phyloP scores from a whole-genome alignment of 1,140 invertebrate species.

The Anadara kagoshimensis region DNA sequence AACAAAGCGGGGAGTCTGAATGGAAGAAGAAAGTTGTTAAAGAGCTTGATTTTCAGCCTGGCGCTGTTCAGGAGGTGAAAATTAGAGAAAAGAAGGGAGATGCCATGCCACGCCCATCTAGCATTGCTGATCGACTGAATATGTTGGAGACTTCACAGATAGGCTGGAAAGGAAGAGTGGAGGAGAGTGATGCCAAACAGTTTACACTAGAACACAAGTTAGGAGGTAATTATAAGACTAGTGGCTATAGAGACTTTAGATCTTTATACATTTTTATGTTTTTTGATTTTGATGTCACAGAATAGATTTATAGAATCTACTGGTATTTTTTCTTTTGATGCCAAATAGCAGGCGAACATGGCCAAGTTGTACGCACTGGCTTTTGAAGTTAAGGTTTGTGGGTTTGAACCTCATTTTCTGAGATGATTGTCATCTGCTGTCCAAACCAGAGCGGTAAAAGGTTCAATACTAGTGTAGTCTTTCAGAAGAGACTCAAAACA shows the following conservation, averaged over 20 bases:
- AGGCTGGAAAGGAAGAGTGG: slow-evolving; percentile 87
- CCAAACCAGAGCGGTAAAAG: no score
- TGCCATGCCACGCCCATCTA: slow-evolving; percentile 61
- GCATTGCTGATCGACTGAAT: slow-evolving; percentile 75
- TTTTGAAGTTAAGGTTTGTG: no score
- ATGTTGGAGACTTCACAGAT: slow-evolving; percentile 84
- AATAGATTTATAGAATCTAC: neutral
- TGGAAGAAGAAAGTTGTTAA: slow-evolving; percentile 83
- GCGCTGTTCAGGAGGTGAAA: slow-evolving; percentile 43
- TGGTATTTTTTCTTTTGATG: slow-evolving; percentile 7
- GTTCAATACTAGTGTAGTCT: no score
- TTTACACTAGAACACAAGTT: slow-evolving; percentile 92
- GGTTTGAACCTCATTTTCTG: no score
- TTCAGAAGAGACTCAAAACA: no score
- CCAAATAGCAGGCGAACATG: neutral
- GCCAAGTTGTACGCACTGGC: no score
- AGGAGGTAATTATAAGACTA: slow-evolving; percentile 56
- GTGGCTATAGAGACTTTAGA: neutral
- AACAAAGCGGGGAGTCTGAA: slow-evolving; percentile 88
- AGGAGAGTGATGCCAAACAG: slow-evolving; percentile 85
- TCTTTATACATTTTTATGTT: neutral
- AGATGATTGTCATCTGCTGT: no score
- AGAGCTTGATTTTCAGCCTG: slow-evolving; percentile 41
- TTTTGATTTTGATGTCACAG: neutral
- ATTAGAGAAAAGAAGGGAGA: slow-evolving; percentile 51